phyloP scores from a whole-genome alignment of 2,888 invertebrate species.

The Aphidius colemani region DNA sequence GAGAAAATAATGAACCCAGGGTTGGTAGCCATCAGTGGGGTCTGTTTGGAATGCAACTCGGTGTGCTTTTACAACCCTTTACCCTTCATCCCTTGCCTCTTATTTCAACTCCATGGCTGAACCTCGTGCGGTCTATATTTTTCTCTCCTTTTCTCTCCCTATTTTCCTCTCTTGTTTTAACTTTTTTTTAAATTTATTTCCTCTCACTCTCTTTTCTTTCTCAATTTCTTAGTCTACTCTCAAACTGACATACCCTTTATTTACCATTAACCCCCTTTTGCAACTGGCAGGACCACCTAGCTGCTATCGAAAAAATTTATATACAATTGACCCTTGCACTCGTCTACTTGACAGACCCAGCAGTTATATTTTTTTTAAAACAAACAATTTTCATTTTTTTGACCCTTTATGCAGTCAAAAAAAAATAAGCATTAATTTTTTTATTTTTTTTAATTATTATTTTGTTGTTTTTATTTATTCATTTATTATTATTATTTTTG shows the following conservation, averaged over 20 bases:
- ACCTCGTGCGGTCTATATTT: neutral
- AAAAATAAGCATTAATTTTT: neutral
- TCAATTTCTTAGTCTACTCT: constrained; percentile 16
- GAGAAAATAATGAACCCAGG: constrained; percentile 58
- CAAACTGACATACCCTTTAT: constrained; percentile 4
- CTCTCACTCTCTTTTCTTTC: constrained; percentile 22
- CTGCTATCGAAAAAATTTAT: neutral
- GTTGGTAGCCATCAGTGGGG: constrained; percentile 44
- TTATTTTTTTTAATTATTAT: neutral
- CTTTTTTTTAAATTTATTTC: neutral
- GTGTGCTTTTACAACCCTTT: constrained; percentile 24
- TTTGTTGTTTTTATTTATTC: constrained; percentile 1
- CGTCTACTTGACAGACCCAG: constrained; percentile 22
- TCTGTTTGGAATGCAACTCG: constrained; percentile 57
- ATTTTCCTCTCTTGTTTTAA: constrained; percentile 16
- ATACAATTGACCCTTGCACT: neutral
- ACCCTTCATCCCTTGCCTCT: constrained; percentile 25
- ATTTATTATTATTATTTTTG: neutral
- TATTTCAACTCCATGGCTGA: constrained; percentile 17
- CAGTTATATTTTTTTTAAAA: constrained; percentile 13
- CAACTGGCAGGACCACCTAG: constrained; percentile 2
- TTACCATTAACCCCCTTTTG: constrained; percentile 5
- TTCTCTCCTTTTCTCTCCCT: constrained; percentile 20
- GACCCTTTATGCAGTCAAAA: neutral
- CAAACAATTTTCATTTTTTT: neutral